Base-by-base conservation (phyloP, 2,888 invertebrate species). In the Hirtodrosophila duncani region DNA sequence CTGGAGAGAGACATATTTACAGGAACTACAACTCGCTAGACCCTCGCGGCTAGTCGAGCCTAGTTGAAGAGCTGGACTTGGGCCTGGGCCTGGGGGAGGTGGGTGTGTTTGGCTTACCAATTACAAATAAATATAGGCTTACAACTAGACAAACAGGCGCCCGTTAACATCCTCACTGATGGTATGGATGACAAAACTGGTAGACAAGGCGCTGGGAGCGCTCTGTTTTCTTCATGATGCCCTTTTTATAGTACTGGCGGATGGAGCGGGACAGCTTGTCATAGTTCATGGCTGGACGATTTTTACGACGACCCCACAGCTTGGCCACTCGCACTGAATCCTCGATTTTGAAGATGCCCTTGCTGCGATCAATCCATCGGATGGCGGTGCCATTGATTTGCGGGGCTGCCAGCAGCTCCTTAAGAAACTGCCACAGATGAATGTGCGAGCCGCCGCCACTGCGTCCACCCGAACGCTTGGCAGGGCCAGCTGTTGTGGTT, bases 211-310 rank as follows among this genome's bases (percentile, higher is more conserved):
- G 91, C 88, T 99, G 99, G 71, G 98, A 97, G 64, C 98, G 90
- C 86, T 98, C 98, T 1, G 99, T 99, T 88, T 99, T 99, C 91
- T 98, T 98, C 96, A 98, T 97, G 87, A 99, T 98, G 46, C 98
- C 98, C 88, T 99, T 99, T 88, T 99, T 98, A 91, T 99, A 99
- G 89, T 98, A 98, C 87, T 99, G 99, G 39, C 99, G 89, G 84
- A 99, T 97, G 71, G 98, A 98, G 46, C 99, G 91, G 63, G 97
- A 98, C 36, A 99, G 89, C 87, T 99, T 99, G 89, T 99, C 99
- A 88, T 99, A 99, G 89, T 99, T 99, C 99, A 99, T 99, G 17
- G 98, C 98, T 0, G 98, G 98, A 6, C 99, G 91, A 89, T 99
- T 99, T 88, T 99, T 99, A 65, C 99, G 91, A 81, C 95, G 94